Evolutionary conservation across 2,888 invertebrate species (phyloP), one percentile per base, ranked within the genome.

Genomic region (Seira ritae): DNA sequence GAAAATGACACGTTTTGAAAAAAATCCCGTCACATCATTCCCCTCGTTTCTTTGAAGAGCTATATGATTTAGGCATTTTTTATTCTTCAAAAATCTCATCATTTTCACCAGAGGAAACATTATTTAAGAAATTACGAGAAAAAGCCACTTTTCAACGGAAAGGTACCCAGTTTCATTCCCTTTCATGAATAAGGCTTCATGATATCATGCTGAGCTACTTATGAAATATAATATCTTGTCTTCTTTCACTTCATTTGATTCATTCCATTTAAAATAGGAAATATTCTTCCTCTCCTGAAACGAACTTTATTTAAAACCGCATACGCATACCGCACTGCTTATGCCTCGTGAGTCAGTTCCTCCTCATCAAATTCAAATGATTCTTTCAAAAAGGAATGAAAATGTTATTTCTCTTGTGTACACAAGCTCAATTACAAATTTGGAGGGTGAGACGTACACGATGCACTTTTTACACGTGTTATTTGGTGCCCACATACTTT

Each of bases 381-480:
- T n/a, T n/a, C n/a, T n/a, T n/a, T n/a, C n/a, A n/a, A n/a, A n/a
- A n/a, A n/a, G n/a, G n/a, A n/a, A n/a, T n/a, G n/a, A n/a, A n/a
- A n/a, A n/a, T n/a, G n/a, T n/a, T n/a, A n/a, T 23, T 17, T 22
- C 72, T 62, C 17, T 22, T 42, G 50, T 42, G 70, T 70, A 50
- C 42, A 70, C 20, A 20, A 22, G 17, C 20, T n/a, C 20, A 71
- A 22, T 55, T 71, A 71, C 71, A 71, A 71, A 71, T 71, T 71
- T 71, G 71, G 71, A 55, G 31, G 24, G 10, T 50, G 55, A 73
- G 72, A 72, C 12, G 60, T 20, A 17, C 42, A 62, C 70, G 65
- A 70, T 62, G 46, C 65, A 24, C 65, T 65, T 70, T 78, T 78
- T 78, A 78, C 77, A 78, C 77, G 77, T 78, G 77, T 78, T 70